phyloP scores from a whole-genome alignment of 2,888 invertebrate genomes.

The Aromia moschata region DNA sequence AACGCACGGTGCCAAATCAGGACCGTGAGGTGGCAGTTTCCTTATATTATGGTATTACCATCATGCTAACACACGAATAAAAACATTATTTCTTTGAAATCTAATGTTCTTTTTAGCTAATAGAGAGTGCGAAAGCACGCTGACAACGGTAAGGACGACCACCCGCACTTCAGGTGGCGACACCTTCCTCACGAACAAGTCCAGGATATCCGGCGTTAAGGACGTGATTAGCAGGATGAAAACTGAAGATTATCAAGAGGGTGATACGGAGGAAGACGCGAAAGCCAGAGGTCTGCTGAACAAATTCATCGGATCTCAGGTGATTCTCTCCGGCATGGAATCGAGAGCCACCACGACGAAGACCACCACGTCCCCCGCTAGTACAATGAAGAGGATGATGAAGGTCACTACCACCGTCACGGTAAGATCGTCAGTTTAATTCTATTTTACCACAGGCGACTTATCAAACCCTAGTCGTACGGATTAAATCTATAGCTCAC shows the following conservation, averaged over 20 bases:
- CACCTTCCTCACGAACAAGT: slow-evolving; percentile 77
- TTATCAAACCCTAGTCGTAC: no score
- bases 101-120: slow-evolving; percentile 27
- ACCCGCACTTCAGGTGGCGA: slow-evolving; percentile 53
- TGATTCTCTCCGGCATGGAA: slow-evolving; percentile 83
- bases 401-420: slow-evolving; percentile 50
- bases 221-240: slow-evolving; percentile 83
- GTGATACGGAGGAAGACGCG: slow-evolving; percentile 73
- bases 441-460: no score
- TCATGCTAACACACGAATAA: no score
- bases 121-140: slow-evolving; percentile 30
- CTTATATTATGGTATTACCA: no score
- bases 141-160: slow-evolving; percentile 26
- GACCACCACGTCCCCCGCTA: slow-evolving; percentile 30
- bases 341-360: slow-evolving; percentile 51
- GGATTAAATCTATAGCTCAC: no score
- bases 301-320: slow-evolving; percentile 84
- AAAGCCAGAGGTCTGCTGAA: slow-evolving; percentile 81
- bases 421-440: no score
- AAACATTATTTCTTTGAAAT: no score
- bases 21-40: no score
- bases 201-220: slow-evolving; percentile 77
- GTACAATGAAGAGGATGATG: slow-evolving; percentile 39
- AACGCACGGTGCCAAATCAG: no score
- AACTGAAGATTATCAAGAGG: slow-evolving; percentile 68